Evolutionary conservation across 2,113 vertebrate species (phyloP).

Genomic region (Cynocephalus volans): DNA sequence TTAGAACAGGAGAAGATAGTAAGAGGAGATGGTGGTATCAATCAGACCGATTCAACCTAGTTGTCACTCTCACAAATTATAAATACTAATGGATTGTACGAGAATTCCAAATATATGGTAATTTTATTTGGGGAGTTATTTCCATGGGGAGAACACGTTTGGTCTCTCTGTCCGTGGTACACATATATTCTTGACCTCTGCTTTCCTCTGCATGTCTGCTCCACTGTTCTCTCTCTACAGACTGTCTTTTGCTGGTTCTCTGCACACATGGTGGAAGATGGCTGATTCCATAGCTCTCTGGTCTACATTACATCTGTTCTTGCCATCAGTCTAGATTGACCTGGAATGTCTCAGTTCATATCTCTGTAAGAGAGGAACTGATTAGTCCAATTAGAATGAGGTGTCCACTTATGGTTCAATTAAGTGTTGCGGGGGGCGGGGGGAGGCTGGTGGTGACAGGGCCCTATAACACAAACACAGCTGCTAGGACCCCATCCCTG

Average conservation of each 20-base stretch:
- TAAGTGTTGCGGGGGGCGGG: not conserved
- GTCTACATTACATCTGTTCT: not conserved
- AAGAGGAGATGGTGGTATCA: not conserved
- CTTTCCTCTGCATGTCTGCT: not conserved
- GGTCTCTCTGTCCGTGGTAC: not conserved
- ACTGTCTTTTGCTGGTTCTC: slow-evolving; percentile 2
- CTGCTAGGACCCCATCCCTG: not conserved
- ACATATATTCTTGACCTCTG: not conserved
- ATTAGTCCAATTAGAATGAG: not conserved
- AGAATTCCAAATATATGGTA: not conserved
- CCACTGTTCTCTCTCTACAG: not conserved
- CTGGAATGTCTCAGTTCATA: not conserved
- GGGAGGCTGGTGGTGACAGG: not conserved
- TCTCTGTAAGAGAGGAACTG: not conserved
- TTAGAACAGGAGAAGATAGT: slow-evolving; percentile 4
- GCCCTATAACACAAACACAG: not conserved
- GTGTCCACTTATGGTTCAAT: not conserved
- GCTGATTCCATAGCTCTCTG: not conserved
- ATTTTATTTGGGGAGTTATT: not conserved
- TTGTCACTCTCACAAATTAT: not conserved
- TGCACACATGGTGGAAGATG: not conserved
- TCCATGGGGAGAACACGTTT: not conserved
- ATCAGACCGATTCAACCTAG: not conserved
- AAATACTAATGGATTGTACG: not conserved
- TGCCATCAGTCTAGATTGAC: not conserved